Evolutionary conservation across 2,797 vertebrate genomes (phyloP).

Genomic region (Chelon auratus): DNA sequence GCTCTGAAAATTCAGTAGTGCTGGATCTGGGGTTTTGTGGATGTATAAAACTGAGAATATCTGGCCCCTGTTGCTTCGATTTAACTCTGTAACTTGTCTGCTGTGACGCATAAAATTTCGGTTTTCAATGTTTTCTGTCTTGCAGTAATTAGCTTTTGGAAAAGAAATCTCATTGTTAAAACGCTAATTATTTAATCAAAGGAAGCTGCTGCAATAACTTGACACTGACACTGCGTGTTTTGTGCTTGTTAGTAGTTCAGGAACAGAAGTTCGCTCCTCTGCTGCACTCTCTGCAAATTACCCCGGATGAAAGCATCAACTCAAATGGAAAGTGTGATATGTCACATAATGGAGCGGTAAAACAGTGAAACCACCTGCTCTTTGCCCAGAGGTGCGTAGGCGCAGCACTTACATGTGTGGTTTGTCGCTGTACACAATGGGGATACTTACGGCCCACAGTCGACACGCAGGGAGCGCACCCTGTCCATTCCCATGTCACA

Average conservation of each 20-base stretch:
- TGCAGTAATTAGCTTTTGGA: too few species aligned
- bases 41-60: not conserved
- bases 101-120: not conserved
- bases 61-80: not conserved
- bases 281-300: constrained; percentile 39
- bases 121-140: too few species aligned
- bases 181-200: too few species aligned
- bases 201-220: not conserved
- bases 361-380: constrained; percentile 40
- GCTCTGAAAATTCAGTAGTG: not conserved
- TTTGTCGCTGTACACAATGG: not conserved
- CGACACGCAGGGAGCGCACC: constrained; percentile 83
- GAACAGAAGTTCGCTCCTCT: constrained; percentile 30
- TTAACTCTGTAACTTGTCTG: not conserved
- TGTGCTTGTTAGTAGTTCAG: constrained; percentile 10
- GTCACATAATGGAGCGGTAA: constrained; percentile 47
- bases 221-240: constrained; percentile 2
- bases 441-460: constrained; percentile 83
- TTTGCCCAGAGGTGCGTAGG: constrained; percentile 38
- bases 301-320: constrained; percentile 53
- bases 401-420: constrained; percentile 16
- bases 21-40: not conserved
- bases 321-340: constrained; percentile 50
- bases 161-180: too few species aligned
- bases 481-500: constrained; percentile 84